phyloP scores from a whole-genome alignment of 2,797 vertebrate genomes.

The Pseudochirops cupreus region DNA sequence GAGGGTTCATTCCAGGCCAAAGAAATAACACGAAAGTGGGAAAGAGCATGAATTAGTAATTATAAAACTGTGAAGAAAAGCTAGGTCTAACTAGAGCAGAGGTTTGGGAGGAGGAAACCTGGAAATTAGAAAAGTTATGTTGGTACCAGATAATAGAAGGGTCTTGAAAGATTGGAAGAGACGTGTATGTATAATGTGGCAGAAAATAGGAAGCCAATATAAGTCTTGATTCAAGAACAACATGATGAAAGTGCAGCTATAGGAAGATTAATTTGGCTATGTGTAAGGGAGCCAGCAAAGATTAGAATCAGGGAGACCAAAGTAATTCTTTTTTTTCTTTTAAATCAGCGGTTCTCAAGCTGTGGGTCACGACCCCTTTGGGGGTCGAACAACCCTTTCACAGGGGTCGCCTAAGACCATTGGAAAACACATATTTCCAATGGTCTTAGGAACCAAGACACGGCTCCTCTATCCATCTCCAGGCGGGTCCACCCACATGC shows the following conservation, averaged over 20 bases:
- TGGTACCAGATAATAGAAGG: neutral
- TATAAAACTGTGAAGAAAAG: neutral
- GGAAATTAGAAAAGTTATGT: neutral
- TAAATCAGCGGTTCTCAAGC: too few species aligned
- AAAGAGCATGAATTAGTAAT: neutral
- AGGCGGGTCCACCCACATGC: too few species aligned
- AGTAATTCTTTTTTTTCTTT: neutral
- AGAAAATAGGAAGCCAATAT: neutral
- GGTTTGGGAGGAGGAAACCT: neutral
- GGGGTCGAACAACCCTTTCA: too few species aligned
- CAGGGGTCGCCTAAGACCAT: too few species aligned
- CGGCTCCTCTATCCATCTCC: too few species aligned
- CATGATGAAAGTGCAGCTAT: neutral
- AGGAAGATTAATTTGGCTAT: slow-evolving; percentile 13
- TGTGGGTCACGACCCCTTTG: too few species aligned
- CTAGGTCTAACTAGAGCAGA: neutral
- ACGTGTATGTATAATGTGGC: neutral
- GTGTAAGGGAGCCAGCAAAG: neutral
- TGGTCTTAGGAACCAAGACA: too few species aligned
- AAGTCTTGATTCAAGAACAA: neutral
- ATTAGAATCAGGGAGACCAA: neutral
- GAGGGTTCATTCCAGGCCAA: neutral
- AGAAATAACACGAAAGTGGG: neutral
- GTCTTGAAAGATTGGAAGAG: neutral
- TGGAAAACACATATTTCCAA: too few species aligned